Percentiles rank a stretch among this genome's conserved stretches.
Conservation (phyloP, 2,797 vertebrate species). For the Acanthiza pusilla region DNA sequence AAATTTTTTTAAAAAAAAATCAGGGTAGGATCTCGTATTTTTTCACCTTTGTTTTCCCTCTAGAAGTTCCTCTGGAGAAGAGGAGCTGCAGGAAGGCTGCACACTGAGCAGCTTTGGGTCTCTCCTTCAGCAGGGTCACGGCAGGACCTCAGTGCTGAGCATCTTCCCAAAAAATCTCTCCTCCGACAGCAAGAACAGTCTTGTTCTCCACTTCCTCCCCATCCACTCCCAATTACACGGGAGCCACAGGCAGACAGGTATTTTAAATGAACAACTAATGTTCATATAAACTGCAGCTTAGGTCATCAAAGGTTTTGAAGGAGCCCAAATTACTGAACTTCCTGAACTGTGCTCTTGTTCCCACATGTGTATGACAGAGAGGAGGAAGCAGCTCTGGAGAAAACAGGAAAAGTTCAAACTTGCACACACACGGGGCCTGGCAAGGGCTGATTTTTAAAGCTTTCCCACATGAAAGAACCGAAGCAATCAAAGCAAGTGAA, state of each 20-base stretch:
- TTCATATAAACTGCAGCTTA: not conserved
- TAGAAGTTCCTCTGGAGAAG: not conserved
- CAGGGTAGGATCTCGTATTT: not conserved
- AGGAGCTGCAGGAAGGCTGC: not conserved
- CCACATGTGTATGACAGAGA: not conserved
- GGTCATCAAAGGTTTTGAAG: conserved; percentile 21
- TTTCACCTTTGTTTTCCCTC: not conserved
- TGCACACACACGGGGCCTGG: not conserved
- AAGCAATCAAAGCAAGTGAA: conserved; percentile 21
- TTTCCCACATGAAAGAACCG: conserved; percentile 40
- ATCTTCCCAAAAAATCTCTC: not conserved
- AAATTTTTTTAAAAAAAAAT: too few species aligned
- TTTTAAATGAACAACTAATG: not conserved
- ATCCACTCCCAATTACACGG: not conserved
- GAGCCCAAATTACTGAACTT: conserved; percentile 12
- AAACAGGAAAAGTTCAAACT: conserved; percentile 52
- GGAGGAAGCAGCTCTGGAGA: conserved; percentile 34
- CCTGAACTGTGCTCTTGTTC: not conserved
- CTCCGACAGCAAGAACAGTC: not conserved
- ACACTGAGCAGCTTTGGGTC: not conserved
- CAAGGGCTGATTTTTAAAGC: not conserved
- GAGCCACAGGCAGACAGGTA: not conserved
- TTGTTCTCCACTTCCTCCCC: not conserved
- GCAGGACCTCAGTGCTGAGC: not conserved
- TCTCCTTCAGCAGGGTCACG: not conserved